phyloP scores from a whole-genome alignment of 35 echinoderm and acorn worm genomes.

The Chiridota heheva region DNA sequence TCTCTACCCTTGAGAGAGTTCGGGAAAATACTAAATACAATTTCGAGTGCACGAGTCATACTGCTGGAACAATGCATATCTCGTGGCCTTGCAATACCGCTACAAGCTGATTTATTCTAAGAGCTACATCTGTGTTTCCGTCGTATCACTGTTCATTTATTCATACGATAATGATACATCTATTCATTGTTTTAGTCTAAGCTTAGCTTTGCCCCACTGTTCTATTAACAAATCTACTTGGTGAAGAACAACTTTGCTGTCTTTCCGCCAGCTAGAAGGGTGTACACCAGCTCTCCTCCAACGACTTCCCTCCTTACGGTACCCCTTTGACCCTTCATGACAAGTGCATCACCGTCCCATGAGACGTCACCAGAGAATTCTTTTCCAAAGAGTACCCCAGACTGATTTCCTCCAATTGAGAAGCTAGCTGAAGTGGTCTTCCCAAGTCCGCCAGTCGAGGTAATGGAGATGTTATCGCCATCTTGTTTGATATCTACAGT shows the following conservation, averaged over 20 bases:
- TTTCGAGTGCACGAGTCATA: no score
- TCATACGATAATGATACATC: no score
- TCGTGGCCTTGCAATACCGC: no score
- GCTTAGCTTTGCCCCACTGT: no score
- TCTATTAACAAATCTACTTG: no score
- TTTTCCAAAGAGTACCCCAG: conserved; percentile 38
- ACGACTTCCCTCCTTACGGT: conserved; percentile 18
- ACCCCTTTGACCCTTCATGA: conserved; percentile 10
- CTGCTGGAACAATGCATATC: no score
- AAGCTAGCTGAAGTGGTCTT: conserved; percentile 31
- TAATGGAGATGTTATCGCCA: conserved; percentile 78
- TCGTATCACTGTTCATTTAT: no score
- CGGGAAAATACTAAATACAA: no score
- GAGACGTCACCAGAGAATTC: conserved; percentile 16
- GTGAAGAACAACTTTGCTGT: conserved; percentile 15
- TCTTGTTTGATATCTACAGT: conserved; percentile 60
- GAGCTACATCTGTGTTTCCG: no score
- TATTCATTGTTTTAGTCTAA: no score
- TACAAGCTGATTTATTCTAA: no score
- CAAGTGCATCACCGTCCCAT: conserved; percentile 21
- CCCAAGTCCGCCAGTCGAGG: conserved; percentile 38
- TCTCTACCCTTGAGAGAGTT: no score
- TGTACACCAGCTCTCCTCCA: conserved; percentile 23
- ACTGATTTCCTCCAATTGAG: conserved; percentile 48
- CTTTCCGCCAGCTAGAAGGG: conserved; percentile 14